Conservation (phyloP, 2,797 vertebrate genomes). For the Tragelaphus eurycerus region DNA sequence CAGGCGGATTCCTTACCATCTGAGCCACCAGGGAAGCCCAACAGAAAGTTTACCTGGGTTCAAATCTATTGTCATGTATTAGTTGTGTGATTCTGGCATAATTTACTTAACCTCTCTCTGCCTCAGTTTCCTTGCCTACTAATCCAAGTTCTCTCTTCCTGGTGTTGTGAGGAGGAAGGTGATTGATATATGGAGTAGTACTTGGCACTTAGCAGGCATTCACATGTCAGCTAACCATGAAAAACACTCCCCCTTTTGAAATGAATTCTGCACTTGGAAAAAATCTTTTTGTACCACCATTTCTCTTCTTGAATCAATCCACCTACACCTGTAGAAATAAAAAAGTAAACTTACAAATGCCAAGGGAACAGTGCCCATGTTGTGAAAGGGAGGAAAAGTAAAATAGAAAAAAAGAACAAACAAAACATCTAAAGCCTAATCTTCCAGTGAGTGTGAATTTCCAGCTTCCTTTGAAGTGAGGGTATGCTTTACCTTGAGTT, state of each 20-base stretch:
- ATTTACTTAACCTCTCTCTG: neutral
- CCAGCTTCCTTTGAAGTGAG: neutral
- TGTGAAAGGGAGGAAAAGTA: neutral
- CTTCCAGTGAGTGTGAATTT: neutral
- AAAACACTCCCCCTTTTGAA: neutral
- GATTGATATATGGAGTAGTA: neutral
- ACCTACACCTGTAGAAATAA: neutral
- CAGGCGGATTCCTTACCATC: neutral
- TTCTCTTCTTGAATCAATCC: neutral
- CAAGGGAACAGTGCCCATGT: neutral
- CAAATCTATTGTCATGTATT: neutral
- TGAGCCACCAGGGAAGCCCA: neutral
- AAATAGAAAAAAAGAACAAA: constrained; percentile 21
- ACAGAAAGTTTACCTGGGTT: neutral
- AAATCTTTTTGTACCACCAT: neutral
- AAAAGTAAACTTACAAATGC: constrained; percentile 11
- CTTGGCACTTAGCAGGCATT: neutral
- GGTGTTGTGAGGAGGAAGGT: neutral
- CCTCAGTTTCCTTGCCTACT: neutral
- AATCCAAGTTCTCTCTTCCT: neutral
- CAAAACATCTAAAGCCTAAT: neutral
- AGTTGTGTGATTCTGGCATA: neutral
- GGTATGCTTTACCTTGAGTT: neutral
- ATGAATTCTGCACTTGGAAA: neutral
- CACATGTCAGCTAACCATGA: neutral